phyloP scores from a whole-genome alignment of 2,113 vertebrate genomes.

The Cathartes aura region DNA sequence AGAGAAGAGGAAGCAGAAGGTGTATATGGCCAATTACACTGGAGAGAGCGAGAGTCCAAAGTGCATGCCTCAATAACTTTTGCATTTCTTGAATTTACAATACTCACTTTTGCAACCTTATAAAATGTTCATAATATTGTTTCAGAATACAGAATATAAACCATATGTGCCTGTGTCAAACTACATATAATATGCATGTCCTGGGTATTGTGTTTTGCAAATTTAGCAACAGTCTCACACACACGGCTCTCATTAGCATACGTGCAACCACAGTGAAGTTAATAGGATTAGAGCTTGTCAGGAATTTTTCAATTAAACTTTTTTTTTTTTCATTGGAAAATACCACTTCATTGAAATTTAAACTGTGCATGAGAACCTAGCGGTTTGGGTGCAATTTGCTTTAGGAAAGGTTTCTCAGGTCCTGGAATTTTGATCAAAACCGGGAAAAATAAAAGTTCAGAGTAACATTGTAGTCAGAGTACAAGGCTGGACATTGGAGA shows the following conservation, averaged over 20 bases:
- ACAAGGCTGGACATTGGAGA: not conserved
- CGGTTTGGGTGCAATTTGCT: not conserved
- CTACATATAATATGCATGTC: constrained; percentile 58
- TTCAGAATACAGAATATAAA: constrained; percentile 64
- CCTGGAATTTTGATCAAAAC: constrained; percentile 49
- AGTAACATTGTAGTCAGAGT: not conserved
- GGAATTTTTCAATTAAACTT: constrained; percentile 72
- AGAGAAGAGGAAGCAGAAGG: constrained; percentile 29
- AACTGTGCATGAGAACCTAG: constrained; percentile 44
- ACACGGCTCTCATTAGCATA: constrained; percentile 69
- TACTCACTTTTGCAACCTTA: constrained; percentile 61
- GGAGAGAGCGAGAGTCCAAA: constrained; percentile 32
- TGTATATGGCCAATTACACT: constrained; percentile 38
- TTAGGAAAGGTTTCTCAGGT: constrained; percentile 17
- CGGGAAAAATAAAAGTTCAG: not conserved
- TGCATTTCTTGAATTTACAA: constrained; percentile 68
- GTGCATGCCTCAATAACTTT: constrained; percentile 58
- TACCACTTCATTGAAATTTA: constrained; percentile 59
- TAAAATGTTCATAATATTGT: constrained; percentile 65
- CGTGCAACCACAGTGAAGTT: constrained; percentile 50
- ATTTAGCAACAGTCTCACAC: constrained; percentile 61
- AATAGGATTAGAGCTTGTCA: constrained; percentile 70
- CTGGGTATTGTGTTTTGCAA: constrained; percentile 68
- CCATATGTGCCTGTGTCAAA: constrained; percentile 64
- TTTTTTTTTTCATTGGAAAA: constrained; percentile 50